A percentile compares a stretch with the other conserved stretches of the same genome.
phyloP scores from a whole-genome alignment of 2,797 vertebrate species.

The Acanthis flammea region DNA sequence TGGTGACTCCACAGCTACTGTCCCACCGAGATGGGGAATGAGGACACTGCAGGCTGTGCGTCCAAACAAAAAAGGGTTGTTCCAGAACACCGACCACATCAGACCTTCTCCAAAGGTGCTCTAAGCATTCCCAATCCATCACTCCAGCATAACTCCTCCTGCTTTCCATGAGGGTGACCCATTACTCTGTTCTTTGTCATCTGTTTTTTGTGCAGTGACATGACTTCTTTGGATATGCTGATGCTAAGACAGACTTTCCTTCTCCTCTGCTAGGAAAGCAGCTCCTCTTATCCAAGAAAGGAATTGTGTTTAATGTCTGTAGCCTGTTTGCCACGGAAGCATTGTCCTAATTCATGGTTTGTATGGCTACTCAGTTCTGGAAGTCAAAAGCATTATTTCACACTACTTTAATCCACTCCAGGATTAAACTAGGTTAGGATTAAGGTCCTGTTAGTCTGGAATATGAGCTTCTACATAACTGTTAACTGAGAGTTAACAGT shows the following conservation, averaged over 20 bases:
- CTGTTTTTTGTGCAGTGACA: not conserved
- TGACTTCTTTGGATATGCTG: not conserved
- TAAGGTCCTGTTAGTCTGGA: not conserved
- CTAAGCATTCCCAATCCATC: not conserved
- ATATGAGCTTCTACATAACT: not conserved
- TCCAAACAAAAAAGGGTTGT: not conserved
- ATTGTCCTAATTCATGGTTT: not conserved
- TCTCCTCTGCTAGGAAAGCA: not conserved
- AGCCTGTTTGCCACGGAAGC: not conserved
- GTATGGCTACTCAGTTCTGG: not conserved
- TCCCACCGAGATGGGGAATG: not conserved
- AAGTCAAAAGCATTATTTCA: conserved; percentile 9
- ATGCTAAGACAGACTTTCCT: not conserved
- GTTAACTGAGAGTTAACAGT: not conserved
- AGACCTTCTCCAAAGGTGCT: not conserved
- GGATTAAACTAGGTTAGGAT: conserved; percentile 11
- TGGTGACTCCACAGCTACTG: not conserved
- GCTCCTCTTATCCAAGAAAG: not conserved
- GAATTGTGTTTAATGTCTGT: not conserved
- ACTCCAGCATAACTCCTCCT: not conserved
- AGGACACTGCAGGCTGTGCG: not conserved
- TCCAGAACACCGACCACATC: not conserved
- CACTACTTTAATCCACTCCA: not conserved
- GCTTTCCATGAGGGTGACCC: not conserved
- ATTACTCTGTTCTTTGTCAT: not conserved